Conservation (phyloP, 2,888 invertebrate species). For the Coecobrya sp. region DNA sequence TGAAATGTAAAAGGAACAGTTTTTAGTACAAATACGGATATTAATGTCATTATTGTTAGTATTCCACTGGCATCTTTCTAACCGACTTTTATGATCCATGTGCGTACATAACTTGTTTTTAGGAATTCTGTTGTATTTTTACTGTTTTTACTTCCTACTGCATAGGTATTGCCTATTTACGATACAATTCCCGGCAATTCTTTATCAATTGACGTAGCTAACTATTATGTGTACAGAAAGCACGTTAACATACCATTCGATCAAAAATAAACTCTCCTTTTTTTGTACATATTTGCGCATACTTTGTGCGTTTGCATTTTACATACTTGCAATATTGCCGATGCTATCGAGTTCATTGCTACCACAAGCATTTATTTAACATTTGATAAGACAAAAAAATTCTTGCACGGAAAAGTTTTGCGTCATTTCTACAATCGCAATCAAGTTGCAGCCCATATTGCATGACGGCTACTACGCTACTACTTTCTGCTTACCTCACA, state of each 20-base stretch:
- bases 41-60: not conserved
- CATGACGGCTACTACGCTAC: too few species aligned
- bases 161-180: too few species aligned
- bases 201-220: too few species aligned
- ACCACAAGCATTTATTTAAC: not conserved
- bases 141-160: too few species aligned
- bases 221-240: too few species aligned
- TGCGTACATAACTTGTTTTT: too few species aligned
- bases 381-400: constrained; percentile 17
- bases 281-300: constrained; percentile 18
- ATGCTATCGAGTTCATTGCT: constrained; percentile 8
- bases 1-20: not conserved
- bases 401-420: not conserved
- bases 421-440: not conserved
- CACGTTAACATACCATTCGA: too few species aligned
- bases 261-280: not conserved
- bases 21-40: not conserved
- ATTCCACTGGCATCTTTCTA: not conserved
- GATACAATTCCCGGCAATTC: too few species aligned
- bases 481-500: too few species aligned
- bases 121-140: too few species aligned
- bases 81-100: too few species aligned
- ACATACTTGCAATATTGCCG: not conserved
- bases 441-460: not conserved
- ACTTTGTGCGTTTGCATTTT: not conserved